These are phyloP conservation scores for Peromyscus californicus DNA, from an alignment of 2,113 vertebrate genomes.

Conservation along the genomic window DNA sequence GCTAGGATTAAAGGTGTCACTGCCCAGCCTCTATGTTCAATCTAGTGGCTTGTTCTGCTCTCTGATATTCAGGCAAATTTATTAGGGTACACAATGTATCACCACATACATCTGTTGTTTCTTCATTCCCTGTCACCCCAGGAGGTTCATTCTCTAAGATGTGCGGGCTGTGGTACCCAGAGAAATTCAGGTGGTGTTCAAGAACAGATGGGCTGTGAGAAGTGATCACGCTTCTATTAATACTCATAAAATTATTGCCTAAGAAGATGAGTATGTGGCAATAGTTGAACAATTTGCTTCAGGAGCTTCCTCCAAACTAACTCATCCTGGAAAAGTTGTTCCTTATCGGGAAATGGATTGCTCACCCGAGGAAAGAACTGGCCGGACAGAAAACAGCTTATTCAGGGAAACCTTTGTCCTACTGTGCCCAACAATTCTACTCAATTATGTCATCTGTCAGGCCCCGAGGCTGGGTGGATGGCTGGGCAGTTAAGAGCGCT, in stretches of 20 bases:
- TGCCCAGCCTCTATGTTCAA: too few relatives aligned
- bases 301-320: neutral
- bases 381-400: neutral
- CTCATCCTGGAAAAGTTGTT: neutral
- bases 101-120: neutral
- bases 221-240: neutral
- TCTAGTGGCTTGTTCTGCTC: too few relatives aligned
- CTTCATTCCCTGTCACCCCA: neutral
- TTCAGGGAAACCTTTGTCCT: neutral
- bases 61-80: too few relatives aligned
- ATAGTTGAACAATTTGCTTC: neutral
- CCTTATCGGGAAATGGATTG: neutral
- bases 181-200: neutral
- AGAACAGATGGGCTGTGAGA: neutral
- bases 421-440: neutral
- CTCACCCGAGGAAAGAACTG: neutral
- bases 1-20: too few relatives aligned
- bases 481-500: neutral
- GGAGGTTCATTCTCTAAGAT: neutral
- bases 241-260: neutral
- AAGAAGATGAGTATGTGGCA: neutral
- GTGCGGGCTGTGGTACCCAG: neutral
- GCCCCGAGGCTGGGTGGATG: neutral
- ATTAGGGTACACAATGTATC: too few relatives aligned
- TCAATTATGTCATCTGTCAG: neutral